phyloP scores from a whole-genome alignment of 2,888 invertebrate species.

The Bruchidius siliquastri region DNA sequence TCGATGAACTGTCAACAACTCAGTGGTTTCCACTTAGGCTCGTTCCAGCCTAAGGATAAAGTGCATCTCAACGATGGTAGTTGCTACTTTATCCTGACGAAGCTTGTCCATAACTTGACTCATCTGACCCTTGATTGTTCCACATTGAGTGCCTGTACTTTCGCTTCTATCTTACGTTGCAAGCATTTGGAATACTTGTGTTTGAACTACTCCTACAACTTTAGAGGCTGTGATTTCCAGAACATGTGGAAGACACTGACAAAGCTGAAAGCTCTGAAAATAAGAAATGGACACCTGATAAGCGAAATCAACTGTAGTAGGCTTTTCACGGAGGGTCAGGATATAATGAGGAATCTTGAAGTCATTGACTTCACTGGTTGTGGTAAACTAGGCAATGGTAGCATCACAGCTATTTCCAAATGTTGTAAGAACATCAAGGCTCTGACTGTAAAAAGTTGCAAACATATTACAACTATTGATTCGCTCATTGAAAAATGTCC shows the following conservation, averaged over 20 bases:
- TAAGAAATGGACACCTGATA: slow-evolving; percentile 18
- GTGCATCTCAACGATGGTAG: slow-evolving; percentile 12
- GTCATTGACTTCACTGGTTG: slow-evolving; percentile 20
- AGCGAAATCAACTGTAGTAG: slow-evolving; percentile 10
- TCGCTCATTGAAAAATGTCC: slow-evolving; percentile 11
- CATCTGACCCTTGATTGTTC: slow-evolving; percentile 19
- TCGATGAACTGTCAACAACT: slow-evolving; percentile 16
- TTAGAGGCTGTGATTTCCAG: slow-evolving; percentile 16
- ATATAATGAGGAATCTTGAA: slow-evolving; percentile 12
- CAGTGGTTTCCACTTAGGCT: slow-evolving; percentile 17
- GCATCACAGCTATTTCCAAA: slow-evolving; percentile 12
- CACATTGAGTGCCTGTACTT: slow-evolving; percentile 14
- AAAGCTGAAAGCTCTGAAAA: slow-evolving; percentile 12
- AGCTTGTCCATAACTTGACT: slow-evolving; percentile 12
- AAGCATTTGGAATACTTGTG: slow-evolving; percentile 16
- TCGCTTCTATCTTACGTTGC: slow-evolving; percentile 14
- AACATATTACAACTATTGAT: slow-evolving; percentile 11
- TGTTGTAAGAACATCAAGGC: slow-evolving; percentile 16
- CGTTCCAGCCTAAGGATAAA: slow-evolving; percentile 15
- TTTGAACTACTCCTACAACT: slow-evolving; percentile 20
- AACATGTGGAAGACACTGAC: slow-evolving; percentile 16
- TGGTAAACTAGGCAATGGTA: slow-evolving; percentile 12
- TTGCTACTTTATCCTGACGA: slow-evolving; percentile 14
- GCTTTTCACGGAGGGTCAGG: slow-evolving; percentile 14
- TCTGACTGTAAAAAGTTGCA: slow-evolving; percentile 16